These are phyloP conservation scores for Hoplodrina ambigua DNA, from an alignment of 2,888 invertebrate genomes.

Conservation along the genomic window DNA sequence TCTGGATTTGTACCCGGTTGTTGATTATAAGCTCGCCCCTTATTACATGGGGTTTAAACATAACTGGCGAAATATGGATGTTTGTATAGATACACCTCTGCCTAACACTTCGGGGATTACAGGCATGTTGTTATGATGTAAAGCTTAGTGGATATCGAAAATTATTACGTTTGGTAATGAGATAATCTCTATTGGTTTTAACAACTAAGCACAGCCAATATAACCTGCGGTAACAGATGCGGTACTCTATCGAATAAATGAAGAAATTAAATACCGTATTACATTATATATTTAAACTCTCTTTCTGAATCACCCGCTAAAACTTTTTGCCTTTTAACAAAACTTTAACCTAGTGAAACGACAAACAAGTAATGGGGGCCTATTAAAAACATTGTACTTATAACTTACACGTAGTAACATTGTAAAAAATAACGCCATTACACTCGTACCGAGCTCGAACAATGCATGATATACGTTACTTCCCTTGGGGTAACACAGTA, in stretches of 20 bases:
- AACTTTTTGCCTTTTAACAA: conserved; percentile 17
- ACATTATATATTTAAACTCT: no score
- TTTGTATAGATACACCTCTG: no score
- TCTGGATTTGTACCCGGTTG: no score
- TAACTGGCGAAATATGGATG: no score
- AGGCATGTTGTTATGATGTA: no score
- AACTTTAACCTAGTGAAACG: conserved; percentile 33
- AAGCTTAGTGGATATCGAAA: no score
- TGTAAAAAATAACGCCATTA: conserved; percentile 59
- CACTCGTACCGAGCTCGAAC: conserved; percentile 50
- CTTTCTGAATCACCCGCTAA: background rate
- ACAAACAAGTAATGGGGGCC: conserved; percentile 49
- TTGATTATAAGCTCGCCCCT: no score
- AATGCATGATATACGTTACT: conserved; percentile 63
- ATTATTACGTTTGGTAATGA: no score
- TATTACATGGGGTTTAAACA: no score
- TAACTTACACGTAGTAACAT: conserved; percentile 50
- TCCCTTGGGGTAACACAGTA: conserved; percentile 67
- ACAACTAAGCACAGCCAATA: background rate
- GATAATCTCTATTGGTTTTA: background rate
- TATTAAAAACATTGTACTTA: conserved; percentile 55
- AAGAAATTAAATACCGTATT: background rate
- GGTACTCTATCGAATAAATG: background rate
- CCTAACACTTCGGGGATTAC: no score
- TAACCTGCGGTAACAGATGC: background rate